Evolutionary conservation across 2,888 invertebrate species (phyloP).

Genomic region (Eulithis prunata): DNA sequence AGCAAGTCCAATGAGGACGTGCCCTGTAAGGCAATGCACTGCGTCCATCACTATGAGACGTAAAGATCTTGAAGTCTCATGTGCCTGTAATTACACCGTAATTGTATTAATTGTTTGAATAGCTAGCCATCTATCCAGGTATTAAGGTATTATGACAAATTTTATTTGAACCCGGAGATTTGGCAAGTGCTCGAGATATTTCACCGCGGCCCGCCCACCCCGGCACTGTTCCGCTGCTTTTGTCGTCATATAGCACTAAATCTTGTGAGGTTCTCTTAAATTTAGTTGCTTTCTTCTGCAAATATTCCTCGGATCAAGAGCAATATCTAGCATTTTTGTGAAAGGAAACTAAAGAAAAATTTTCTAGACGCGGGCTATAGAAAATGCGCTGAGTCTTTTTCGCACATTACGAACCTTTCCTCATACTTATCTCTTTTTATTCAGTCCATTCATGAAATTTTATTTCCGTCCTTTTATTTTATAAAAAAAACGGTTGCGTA

Average conservation of each 20-base stretch:
- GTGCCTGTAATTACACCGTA: too few relatives aligned
- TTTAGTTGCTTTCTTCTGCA: conserved; percentile 64
- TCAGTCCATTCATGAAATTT: not conserved
- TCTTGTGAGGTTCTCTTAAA: conserved; percentile 66
- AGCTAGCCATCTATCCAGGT: conserved; percentile 25
- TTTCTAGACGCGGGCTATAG: not conserved
- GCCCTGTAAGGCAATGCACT: too few relatives aligned
- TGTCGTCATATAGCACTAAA: conserved; percentile 73
- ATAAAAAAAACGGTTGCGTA: not conserved
- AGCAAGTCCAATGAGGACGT: too few relatives aligned
- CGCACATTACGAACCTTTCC: not conserved
- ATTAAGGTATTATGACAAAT: conserved; percentile 51
- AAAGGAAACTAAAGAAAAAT: conserved; percentile 3
- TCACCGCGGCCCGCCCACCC: conserved; percentile 61
- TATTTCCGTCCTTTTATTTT: not conserved
- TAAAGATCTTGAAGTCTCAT: too few relatives aligned
- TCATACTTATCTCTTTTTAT: not conserved
- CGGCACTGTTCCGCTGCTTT: conserved; percentile 62
- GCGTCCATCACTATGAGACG: too few relatives aligned
- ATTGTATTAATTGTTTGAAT: conserved; percentile 9
- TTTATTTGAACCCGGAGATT: conserved; percentile 58
- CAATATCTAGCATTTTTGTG: conserved; percentile 27
- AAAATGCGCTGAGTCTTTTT: not conserved
- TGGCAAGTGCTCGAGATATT: conserved; percentile 68
- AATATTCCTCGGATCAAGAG: conserved; percentile 31